These are phyloP conservation scores for Lagopus leucura DNA, from an alignment of 2,113 vertebrate genomes.

Conservation along the genomic window DNA sequence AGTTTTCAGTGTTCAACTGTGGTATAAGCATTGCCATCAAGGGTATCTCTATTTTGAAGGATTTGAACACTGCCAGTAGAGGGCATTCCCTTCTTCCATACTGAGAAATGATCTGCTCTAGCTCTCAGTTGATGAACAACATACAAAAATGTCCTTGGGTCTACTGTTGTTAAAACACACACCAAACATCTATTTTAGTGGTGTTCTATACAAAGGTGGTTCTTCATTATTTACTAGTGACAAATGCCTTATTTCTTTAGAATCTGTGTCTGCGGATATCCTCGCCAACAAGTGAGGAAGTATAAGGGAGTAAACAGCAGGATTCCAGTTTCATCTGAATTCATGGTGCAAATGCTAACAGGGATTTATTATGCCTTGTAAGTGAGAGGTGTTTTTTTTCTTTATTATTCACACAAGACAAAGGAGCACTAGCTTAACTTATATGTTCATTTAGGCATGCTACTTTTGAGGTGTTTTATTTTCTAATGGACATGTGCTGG, in stretches of 20 bases:
- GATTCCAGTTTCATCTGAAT: constrained; percentile 93
- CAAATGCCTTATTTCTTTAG: constrained; percentile 75
- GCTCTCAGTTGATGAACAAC: neutral
- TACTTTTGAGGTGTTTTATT: neutral
- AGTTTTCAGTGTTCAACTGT: neutral
- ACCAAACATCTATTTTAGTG: neutral
- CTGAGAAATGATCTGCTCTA: neutral
- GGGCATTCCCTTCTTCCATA: neutral
- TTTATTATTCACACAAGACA: neutral
- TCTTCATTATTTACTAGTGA: neutral
- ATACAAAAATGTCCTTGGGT: neutral
- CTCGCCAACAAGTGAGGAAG: constrained; percentile 91
- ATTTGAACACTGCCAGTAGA: neutral
- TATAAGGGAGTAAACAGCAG: constrained; percentile 90
- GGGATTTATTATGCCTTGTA: constrained; percentile 97
- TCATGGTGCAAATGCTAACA: constrained; percentile 96
- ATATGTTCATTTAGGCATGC: neutral
- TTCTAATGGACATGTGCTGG: neutral
- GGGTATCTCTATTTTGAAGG: neutral
- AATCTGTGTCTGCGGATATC: constrained; percentile 96
- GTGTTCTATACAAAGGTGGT: neutral
- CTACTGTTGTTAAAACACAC: neutral
- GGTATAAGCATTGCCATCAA: neutral
- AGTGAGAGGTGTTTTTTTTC: constrained; percentile 66
- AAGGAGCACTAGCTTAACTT: neutral